A percentile compares a stretch with the other conserved stretches of the same genome.
These are phyloP conservation scores for Coregonus ussuriensis DNA, from an alignment of 2,797 vertebrate genomes.

Conservation along the genomic window DNA sequence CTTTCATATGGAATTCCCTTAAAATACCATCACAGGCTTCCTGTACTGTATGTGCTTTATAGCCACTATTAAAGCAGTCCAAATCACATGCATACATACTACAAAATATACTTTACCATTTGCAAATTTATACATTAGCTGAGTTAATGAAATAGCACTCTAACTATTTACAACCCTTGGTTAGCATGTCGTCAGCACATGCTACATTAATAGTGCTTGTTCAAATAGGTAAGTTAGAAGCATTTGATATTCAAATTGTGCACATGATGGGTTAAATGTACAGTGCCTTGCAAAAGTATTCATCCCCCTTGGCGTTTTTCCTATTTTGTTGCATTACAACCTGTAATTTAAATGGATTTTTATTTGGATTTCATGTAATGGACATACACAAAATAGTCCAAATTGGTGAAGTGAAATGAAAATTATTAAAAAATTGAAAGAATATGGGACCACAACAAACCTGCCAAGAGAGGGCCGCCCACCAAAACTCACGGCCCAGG, in stretches of 20 bases:
- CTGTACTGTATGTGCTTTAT: conserved; percentile 15
- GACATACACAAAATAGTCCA: too few relatives aligned
- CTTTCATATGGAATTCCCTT: conserved; percentile 26
- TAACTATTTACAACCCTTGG: conserved; percentile 62
- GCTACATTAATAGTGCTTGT: conserved; percentile 49
- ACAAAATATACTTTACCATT: conserved; percentile 52
- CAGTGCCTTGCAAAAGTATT: too few relatives aligned
- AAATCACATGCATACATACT: conserved; percentile 37
- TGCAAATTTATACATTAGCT: conserved; percentile 52
- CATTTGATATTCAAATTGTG: conserved; percentile 59
- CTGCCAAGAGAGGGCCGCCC: too few relatives aligned
- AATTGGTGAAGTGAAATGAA: too few relatives aligned
- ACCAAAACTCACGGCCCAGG: too few relatives aligned
- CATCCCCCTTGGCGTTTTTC: too few relatives aligned
- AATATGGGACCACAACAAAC: too few relatives aligned
- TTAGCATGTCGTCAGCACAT: conserved; percentile 66
- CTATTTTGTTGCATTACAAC: too few relatives aligned
- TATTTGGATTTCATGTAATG: too few relatives aligned
- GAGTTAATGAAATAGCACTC: conserved; percentile 67
- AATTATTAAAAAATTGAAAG: too few relatives aligned
- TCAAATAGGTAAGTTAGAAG: conserved; percentile 40
- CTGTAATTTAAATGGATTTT: too few relatives aligned
- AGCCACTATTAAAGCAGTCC: conserved; percentile 51
- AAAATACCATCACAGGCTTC: conserved; percentile 50
- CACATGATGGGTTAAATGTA: conserved; percentile 32